These are phyloP conservation scores for Sebastes oblongus DNA, from an alignment of 2,797 vertebrate species.

Conservation along the genomic window DNA sequence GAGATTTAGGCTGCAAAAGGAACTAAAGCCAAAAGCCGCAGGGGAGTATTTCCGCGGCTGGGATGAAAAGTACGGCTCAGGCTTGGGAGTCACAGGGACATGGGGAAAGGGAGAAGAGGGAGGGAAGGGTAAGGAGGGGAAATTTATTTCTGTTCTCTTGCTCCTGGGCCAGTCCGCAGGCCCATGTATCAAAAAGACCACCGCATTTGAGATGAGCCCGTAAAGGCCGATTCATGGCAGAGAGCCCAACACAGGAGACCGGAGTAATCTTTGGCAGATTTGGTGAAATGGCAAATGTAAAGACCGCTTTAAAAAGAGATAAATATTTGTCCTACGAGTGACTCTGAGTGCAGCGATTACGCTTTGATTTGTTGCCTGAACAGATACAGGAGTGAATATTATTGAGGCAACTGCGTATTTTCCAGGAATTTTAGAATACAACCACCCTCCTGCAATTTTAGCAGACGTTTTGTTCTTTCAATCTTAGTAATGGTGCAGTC, in stretches of 20 bases:
- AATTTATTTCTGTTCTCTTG: slow-evolving; percentile 69
- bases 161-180: slow-evolving; percentile 66
- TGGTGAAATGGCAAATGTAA: slow-evolving; percentile 15
- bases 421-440: neutral
- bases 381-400: slow-evolving; percentile 3
- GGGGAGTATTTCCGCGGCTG: slow-evolving; percentile 73
- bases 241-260: slow-evolving; percentile 12
- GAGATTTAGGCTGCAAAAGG: slow-evolving; percentile 71
- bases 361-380: slow-evolving; percentile 36
- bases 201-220: slow-evolving; percentile 40
- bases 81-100: slow-evolving; percentile 60
- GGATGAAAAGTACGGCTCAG: slow-evolving; percentile 72
- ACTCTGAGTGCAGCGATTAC: slow-evolving; percentile 1
- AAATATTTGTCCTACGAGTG: slow-evolving; percentile 16
- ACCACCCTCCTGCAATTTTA: neutral
- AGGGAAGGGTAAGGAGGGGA: slow-evolving; percentile 44
- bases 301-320: slow-evolving; percentile 10
- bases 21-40: slow-evolving; percentile 73
- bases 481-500: neutral
- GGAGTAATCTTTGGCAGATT: slow-evolving; percentile 14
- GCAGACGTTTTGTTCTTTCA: neutral
- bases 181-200: slow-evolving; percentile 71
- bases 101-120: slow-evolving; percentile 30
- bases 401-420: neutral
- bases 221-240: slow-evolving; percentile 24